Conservation (phyloP, 2,113 vertebrate genomes). For the Tiliqua scincoides region DNA sequence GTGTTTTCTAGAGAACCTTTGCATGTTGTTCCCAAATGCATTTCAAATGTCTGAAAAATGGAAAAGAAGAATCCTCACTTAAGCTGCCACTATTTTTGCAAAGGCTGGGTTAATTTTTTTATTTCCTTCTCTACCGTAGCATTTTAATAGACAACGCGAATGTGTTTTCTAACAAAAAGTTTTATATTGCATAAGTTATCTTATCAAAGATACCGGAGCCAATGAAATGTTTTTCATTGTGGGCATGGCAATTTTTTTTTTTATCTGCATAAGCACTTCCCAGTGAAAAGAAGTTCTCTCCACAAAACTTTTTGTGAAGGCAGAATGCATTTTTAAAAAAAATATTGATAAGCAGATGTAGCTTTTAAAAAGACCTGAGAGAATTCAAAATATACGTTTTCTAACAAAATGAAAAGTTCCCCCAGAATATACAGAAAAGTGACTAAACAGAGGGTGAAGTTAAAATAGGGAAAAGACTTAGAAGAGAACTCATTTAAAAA, state of each 20-base stretch:
- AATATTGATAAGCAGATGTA: not conserved
- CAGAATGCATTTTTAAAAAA: constrained; percentile 15
- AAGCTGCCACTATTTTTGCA: constrained; percentile 22
- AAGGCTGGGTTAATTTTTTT: not conserved
- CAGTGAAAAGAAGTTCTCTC: constrained; percentile 20
- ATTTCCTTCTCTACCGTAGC: constrained; percentile 25
- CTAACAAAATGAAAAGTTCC: not conserved
- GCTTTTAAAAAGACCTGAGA: not conserved
- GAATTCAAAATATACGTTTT: not conserved
- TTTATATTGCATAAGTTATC: not conserved
- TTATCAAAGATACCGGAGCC: constrained; percentile 11
- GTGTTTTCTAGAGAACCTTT: not conserved
- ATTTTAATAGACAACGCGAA: not conserved
- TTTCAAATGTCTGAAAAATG: constrained; percentile 33
- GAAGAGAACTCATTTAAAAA: not conserved
- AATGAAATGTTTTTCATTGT: constrained; percentile 17
- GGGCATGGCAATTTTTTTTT: not conserved
- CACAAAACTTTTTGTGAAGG: constrained; percentile 1
- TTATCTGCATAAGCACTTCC: not conserved
- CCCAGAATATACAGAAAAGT: not conserved
- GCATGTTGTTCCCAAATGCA: not conserved
- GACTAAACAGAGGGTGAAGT: not conserved
- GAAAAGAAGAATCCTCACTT: constrained; percentile 32
- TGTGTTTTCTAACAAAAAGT: not conserved
- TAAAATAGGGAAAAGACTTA: not conserved